These are phyloP conservation scores for Pyrocoelia pectoralis DNA, from an alignment of 2,888 invertebrate genomes.

Conservation along the genomic window DNA sequence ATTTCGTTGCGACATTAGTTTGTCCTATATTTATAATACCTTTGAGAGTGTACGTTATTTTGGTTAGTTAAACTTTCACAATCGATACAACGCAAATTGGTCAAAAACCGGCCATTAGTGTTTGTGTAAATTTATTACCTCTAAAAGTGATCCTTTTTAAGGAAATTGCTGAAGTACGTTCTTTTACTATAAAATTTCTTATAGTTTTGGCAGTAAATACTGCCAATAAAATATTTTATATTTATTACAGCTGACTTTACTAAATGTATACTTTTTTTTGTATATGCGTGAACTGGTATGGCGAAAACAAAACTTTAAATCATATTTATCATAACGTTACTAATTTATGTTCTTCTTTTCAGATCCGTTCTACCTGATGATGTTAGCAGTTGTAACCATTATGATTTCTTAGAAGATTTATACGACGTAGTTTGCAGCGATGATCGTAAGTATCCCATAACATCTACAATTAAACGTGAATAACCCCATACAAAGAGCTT, in stretches of 20 bases:
- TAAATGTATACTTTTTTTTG: background rate
- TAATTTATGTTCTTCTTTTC: slow-evolving; percentile 5
- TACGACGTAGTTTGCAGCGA: slow-evolving; percentile 72
- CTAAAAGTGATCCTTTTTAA: too few species aligned
- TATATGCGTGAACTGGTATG: too few species aligned
- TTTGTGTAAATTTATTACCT: too few species aligned
- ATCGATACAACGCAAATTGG: too few species aligned
- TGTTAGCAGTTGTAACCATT: slow-evolving; percentile 70
- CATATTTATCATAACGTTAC: background rate
- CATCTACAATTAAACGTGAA: background rate
- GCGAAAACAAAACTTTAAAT: background rate
- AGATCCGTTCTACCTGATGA: slow-evolving; percentile 72
- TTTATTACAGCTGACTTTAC: background rate
- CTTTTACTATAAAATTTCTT: background rate
- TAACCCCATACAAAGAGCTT: background rate
- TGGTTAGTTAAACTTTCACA: too few species aligned
- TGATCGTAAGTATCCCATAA: slow-evolving; percentile 61
- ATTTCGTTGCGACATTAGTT: too few species aligned
- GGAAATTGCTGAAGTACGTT: too few species aligned
- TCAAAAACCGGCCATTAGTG: too few species aligned
- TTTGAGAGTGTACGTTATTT: too few species aligned
- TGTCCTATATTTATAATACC: too few species aligned
- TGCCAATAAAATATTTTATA: background rate
- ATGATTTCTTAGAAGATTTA: slow-evolving; percentile 77
- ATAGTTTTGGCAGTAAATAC: background rate